Conservation (phyloP, 2,888 invertebrate genomes). For the Lydus trimaculatus region DNA sequence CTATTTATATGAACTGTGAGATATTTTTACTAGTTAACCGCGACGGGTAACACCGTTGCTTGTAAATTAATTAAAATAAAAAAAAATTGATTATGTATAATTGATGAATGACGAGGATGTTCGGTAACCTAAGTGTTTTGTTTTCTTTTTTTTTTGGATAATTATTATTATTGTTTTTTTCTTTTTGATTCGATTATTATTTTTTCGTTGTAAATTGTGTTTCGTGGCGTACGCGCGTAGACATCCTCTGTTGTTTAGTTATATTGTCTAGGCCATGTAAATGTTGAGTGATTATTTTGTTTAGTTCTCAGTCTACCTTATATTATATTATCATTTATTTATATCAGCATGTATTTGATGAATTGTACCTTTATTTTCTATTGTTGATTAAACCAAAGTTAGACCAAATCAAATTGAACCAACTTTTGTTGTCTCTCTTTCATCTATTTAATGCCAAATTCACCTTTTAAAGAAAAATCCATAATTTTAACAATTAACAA, state of each 20-base stretch:
- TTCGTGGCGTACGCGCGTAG: slow-evolving; percentile 58
- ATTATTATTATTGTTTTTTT: slow-evolving; percentile 43
- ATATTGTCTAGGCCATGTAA: slow-evolving; percentile 54
- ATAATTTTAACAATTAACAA: slow-evolving; percentile 1
- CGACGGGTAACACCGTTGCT: slow-evolving; percentile 45
- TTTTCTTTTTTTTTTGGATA: slow-evolving; percentile 45
- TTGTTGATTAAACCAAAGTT: slow-evolving; percentile 62
- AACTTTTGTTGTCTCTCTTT: slow-evolving; percentile 52
- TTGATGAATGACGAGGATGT: slow-evolving; percentile 58
- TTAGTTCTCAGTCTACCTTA: slow-evolving; percentile 55
- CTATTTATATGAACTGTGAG: slow-evolving; percentile 61
- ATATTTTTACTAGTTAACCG: slow-evolving; percentile 61
- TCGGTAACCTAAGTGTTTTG: slow-evolving; percentile 54
- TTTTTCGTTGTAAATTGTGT: slow-evolving; percentile 48
- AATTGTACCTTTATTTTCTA: slow-evolving; percentile 62
- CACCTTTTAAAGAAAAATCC: neutral
- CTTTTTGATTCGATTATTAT: slow-evolving; percentile 53
- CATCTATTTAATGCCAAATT: slow-evolving; percentile 43
- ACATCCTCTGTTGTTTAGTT: slow-evolving; percentile 61
- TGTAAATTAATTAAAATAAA: slow-evolving; percentile 50
- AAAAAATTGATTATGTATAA: slow-evolving; percentile 38
- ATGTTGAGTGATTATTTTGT: slow-evolving; percentile 58
- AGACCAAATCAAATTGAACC: slow-evolving; percentile 53
- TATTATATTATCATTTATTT: slow-evolving; percentile 55
- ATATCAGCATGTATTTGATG: slow-evolving; percentile 58